Evolutionary conservation across 2,113 vertebrate species (phyloP), one percentile per base, ranked within the genome.

Genomic region (Paralichthys olivaceus): DNA sequence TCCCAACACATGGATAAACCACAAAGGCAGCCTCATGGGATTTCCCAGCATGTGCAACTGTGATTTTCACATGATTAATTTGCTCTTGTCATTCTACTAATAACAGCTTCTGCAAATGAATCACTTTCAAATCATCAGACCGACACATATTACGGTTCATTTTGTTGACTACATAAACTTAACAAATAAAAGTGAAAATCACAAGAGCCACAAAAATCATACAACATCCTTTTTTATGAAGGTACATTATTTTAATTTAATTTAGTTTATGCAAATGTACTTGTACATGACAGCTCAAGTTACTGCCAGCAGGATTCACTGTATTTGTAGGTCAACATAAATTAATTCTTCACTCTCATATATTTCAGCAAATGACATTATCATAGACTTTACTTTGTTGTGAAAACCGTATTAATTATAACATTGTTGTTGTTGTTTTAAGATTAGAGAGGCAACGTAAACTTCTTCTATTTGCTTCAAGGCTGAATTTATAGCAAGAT

Each of bases 31-130:
- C 51, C 23, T 57, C 67, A 7, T 2, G 83, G 91, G 86, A 86
- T 77, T 85, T 91, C 86, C 92, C 90, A 61, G 68, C 19, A 64
- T 87, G 73, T n/a, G n/a, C n/a, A 70, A 43, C 74, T 56, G 64
- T 59, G 79, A 84, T 79, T 64, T 84, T 70, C 65, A 79, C 69
- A 68, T 68, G 57, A 83, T 85, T 80, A 22, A 82, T 82, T 69
- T 74, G 60, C 1, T 1, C 83, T 79, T 72, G 80, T 77, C 53
- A 58, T n/a, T 28, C 13, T 55, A 55, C 45, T 74, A 69, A 85
- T 84, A 77, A 75, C 63, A 64, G 78, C 64, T 32, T 72, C 63
- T 77, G 49, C 40, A 81, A 80, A 84, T 75, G 76, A 74, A 81
- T 74, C 37, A 40, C 37, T 40, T 11, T 40, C 12, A 40, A 40